These are phyloP conservation scores for Musca domestica DNA, from an alignment of 1,140 invertebrate species.

Conservation along the genomic window DNA sequence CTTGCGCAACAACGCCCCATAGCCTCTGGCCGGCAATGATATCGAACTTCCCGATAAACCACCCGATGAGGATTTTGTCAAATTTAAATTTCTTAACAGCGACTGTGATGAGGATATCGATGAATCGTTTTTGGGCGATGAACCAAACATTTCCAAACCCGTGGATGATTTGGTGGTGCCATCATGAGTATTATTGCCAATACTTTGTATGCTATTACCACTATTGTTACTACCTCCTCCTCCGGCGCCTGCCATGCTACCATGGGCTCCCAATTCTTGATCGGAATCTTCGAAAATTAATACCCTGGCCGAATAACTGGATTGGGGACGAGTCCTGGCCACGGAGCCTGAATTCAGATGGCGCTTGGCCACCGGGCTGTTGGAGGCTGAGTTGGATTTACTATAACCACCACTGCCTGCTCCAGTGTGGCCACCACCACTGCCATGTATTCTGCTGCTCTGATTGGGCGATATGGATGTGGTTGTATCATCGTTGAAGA, in stretches of 20 bases:
- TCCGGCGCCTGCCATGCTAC: slow-evolving; percentile 30
- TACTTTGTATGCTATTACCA: slow-evolving; percentile 13
- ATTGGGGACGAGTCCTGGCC: slow-evolving; percentile 46
- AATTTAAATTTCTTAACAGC: slow-evolving; percentile 43
- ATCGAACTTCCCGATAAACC: slow-evolving; percentile 44
- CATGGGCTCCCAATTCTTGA: slow-evolving; percentile 36
- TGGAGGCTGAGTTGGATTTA: slow-evolving; percentile 27
- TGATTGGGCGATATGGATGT: slow-evolving; percentile 32
- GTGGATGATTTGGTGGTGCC: slow-evolving; percentile 27
- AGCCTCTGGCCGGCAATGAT: slow-evolving; percentile 42
- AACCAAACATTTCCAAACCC: slow-evolving; percentile 40
- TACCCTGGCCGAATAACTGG: slow-evolving; percentile 48
- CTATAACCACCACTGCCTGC: slow-evolving; percentile 25
- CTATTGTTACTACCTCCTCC: slow-evolving; percentile 26
- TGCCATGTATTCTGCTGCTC: neutral
- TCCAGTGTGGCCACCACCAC: neutral
- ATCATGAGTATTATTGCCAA: neutral
- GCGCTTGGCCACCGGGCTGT: slow-evolving; percentile 44
- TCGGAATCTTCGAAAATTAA: slow-evolving; percentile 50
- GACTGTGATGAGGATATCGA: slow-evolving; percentile 38
- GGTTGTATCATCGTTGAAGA: slow-evolving; percentile 36
- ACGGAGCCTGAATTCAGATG: slow-evolving; percentile 42
- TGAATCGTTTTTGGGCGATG: slow-evolving; percentile 38
- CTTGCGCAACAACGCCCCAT: slow-evolving; percentile 43
- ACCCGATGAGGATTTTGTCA: slow-evolving; percentile 50